These are phyloP conservation scores for Conistra vaccinii DNA, from an alignment of 2,888 invertebrate species.

Conservation along the genomic window DNA sequence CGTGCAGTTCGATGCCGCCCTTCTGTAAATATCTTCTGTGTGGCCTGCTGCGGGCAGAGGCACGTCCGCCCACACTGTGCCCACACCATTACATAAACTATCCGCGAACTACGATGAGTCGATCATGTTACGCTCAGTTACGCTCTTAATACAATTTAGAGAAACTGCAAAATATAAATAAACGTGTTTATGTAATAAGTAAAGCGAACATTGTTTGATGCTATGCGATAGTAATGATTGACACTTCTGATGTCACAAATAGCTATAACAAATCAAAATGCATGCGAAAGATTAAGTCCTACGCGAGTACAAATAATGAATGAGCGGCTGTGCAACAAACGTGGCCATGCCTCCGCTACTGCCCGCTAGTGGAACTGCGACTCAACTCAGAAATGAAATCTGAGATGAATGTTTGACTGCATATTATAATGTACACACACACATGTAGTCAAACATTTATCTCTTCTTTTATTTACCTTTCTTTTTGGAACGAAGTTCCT, in stretches of 20 bases:
- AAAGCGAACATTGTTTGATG: not conserved
- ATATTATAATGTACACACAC: no score
- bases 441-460: no score
- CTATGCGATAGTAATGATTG: not conserved
- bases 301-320: not conserved
- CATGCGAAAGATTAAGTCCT: not conserved
- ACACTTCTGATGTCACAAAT: not conserved
- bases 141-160: not conserved
- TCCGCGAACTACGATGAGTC: slow-evolving; percentile 10
- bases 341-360: no score
- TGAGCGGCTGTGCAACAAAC: not conserved
- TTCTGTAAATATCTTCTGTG: not conserved
- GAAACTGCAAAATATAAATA: no score
- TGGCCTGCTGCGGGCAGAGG: no score
- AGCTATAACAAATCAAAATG: no score
- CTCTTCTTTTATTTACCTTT: no score
- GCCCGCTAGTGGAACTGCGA: not conserved
- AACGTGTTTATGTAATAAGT: no score
- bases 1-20: not conserved
- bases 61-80: not conserved
- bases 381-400: no score
- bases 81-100: not conserved
- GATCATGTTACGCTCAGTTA: not conserved
- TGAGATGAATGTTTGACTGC: no score
- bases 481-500: no score